Evolutionary conservation across 2,797 vertebrate genomes (phyloP).

Genomic region (Ambastaia sidthimunki): DNA sequence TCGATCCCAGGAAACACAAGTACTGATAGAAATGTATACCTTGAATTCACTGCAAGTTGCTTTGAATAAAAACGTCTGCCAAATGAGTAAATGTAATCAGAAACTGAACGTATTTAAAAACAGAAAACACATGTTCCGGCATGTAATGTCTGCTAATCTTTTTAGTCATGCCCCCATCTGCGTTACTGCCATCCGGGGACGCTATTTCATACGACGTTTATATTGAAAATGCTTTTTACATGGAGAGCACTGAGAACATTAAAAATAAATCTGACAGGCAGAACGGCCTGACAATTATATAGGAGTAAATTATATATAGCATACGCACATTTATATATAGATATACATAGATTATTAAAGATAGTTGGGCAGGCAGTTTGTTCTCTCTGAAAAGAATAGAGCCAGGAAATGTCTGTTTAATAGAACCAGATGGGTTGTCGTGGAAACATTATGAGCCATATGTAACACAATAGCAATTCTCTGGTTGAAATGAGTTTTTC

Average conservation of each 20-base stretch:
- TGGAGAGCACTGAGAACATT: slow-evolving; percentile 19
- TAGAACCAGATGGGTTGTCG: slow-evolving; percentile 38
- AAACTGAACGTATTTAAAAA: background rate
- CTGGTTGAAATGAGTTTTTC: slow-evolving; percentile 10
- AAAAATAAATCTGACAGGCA: slow-evolving; percentile 11
- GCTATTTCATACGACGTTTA: background rate
- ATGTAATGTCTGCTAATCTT: slow-evolving; percentile 18
- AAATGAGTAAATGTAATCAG: no score
- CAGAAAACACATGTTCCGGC: slow-evolving; percentile 7
- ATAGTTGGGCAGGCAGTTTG: slow-evolving; percentile 1
- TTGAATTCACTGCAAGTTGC: no score
- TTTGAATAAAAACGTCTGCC: no score
- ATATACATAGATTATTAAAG: slow-evolving; percentile 7
- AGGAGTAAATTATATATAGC: background rate
- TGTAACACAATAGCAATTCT: slow-evolving; percentile 22
- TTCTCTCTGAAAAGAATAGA: background rate
- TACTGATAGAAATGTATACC: no score
- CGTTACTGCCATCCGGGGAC: background rate
- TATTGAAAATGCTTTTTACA: slow-evolving; percentile 6
- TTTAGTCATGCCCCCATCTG: background rate
- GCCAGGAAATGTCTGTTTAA: slow-evolving; percentile 30
- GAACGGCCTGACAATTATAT: background rate
- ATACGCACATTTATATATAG: background rate
- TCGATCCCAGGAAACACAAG: no score
- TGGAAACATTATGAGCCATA: slow-evolving; percentile 38